Percentiles rank a stretch among this genome's conserved stretches.
phyloP scores from a whole-genome alignment of 1,140 invertebrate species.

The Ooceraea biroi region DNA sequence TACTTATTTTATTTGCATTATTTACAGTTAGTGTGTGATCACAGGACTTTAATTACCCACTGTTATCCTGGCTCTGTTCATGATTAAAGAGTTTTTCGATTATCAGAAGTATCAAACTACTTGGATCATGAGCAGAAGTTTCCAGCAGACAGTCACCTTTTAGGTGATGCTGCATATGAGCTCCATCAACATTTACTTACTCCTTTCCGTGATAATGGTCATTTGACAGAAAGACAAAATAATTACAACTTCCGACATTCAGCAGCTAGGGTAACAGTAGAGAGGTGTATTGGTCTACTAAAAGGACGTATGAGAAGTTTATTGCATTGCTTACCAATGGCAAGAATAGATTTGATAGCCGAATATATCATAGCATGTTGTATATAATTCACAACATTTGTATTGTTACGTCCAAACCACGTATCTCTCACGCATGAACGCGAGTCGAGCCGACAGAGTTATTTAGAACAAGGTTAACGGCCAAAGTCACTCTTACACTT shows the following conservation, averaged over 20 bases:
- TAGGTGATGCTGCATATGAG: constrained; percentile 12
- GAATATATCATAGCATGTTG: background rate
- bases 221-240: background rate
- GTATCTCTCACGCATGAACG: too few species aligned
- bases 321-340: background rate
- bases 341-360: constrained; percentile 4
- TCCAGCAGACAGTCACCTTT: background rate
- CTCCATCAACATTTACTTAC: background rate
- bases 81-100: background rate
- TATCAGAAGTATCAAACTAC: background rate
- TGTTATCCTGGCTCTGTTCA: constrained; percentile 27
- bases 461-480: too few species aligned
- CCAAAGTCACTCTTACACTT: too few species aligned
- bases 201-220: background rate
- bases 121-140: background rate
- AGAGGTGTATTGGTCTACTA: background rate
- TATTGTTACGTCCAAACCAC: too few species aligned
- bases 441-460: too few species aligned
- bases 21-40: background rate
- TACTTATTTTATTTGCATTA: background rate
- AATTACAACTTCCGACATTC: constrained; percentile 3
- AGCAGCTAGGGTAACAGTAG: background rate
- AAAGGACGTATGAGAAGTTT: background rate
- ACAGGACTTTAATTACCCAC: too few species aligned
- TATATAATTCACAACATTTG: constrained; percentile 1